Conservation (phyloP, 2,797 vertebrate genomes). For the Todus mexicanus region DNA sequence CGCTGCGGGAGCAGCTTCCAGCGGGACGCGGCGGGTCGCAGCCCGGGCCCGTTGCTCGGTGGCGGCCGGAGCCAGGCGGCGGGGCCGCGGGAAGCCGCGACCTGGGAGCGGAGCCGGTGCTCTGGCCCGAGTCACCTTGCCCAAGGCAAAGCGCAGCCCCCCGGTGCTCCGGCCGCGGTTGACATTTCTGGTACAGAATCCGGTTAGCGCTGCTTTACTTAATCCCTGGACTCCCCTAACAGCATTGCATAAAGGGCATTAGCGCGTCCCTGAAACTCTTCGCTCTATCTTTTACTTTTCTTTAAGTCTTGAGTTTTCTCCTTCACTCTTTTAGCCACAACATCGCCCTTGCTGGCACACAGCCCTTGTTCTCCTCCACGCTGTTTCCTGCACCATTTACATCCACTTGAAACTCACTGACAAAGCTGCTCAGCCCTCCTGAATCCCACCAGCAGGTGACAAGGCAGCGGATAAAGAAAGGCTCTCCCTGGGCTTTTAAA, state of each 20-base stretch:
- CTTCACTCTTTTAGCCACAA: not conserved
- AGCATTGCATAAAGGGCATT: conserved; percentile 17
- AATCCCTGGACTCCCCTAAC: conserved; percentile 10
- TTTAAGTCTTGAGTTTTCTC: not conserved
- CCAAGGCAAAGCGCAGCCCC: not conserved
- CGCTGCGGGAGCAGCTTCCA: not conserved
- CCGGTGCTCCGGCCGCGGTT: not conserved
- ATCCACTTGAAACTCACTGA: not conserved
- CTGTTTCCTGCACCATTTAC: not conserved
- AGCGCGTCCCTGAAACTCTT: not conserved
- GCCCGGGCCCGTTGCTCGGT: not conserved
- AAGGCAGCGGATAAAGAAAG: not conserved
- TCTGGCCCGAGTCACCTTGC: not conserved
- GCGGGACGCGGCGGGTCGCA: too few species aligned
- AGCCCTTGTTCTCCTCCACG: not conserved
- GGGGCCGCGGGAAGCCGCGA: not conserved
- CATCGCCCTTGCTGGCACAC: not conserved
- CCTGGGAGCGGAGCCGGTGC: not conserved
- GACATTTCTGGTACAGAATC: conserved; percentile 30
- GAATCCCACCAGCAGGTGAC: not conserved
- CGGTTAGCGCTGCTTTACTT: conserved; percentile 38
- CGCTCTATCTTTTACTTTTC: not conserved
- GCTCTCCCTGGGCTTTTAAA: not conserved
- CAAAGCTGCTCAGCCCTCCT: not conserved
- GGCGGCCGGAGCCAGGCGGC: not conserved